Percentiles rank a stretch among this genome's conserved stretches.
These are phyloP conservation scores for Copsychus sechellarum DNA, from an alignment of 2,113 vertebrate species.

Conservation along the genomic window DNA sequence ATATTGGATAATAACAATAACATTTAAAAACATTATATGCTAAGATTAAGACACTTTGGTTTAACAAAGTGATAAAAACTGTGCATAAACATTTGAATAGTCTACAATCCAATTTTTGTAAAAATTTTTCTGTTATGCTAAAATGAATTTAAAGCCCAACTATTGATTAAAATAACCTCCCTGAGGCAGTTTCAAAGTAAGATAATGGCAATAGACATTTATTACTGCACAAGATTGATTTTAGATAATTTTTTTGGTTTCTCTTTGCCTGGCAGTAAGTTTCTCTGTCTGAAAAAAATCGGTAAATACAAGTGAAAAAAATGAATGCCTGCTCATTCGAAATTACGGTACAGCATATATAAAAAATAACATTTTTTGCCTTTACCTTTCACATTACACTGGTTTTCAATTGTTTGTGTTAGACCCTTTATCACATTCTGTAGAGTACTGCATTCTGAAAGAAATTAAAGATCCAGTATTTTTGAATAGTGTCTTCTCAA, in stretches of 20 bases:
- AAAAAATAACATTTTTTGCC: not conserved
- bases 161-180: not conserved
- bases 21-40: not conserved
- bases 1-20: not conserved
- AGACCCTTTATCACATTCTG: slow-evolving; percentile 80
- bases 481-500: not conserved
- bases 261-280: not conserved
- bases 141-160: not conserved
- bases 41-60: not conserved
- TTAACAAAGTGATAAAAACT: not conserved
- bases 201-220: not conserved
- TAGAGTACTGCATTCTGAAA: slow-evolving; percentile 83
- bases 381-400: slow-evolving; percentile 87
- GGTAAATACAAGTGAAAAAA: not conserved
- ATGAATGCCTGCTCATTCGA: not conserved
- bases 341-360: not conserved
- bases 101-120: not conserved
- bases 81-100: not conserved
- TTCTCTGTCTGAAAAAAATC: not conserved
- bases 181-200: not conserved
- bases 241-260: not conserved
- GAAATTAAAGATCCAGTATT: not conserved
- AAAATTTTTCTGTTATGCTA: not conserved
- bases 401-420: slow-evolving; percentile 83
- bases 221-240: not conserved